A percentile compares a stretch with the other conserved stretches of the same genome.
These are phyloP conservation scores for Albula goreensis DNA, from an alignment of 2,113 vertebrate species.

Conservation along the genomic window DNA sequence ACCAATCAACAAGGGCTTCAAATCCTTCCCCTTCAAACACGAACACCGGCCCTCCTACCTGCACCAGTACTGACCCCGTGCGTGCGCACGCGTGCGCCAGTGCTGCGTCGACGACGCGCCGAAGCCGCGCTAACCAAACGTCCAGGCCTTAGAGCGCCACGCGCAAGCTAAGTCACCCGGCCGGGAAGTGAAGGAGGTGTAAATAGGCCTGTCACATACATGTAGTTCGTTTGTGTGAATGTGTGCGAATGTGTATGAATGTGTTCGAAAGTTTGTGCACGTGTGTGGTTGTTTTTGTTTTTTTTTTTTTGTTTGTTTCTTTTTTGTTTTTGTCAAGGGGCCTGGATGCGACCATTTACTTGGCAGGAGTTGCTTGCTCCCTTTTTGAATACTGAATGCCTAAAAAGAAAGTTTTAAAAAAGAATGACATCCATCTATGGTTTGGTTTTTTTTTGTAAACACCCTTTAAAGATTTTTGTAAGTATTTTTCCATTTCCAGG, in stretches of 20 bases:
- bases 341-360: not conserved
- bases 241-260: too few relatives aligned
- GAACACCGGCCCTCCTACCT: slow-evolving; percentile 92
- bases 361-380: not conserved
- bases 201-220: slow-evolving; percentile 23
- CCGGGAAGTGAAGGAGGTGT: not conserved
- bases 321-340: too few relatives aligned
- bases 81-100: not conserved
- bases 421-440: not conserved
- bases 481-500: slow-evolving; percentile 60
- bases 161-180: not conserved
- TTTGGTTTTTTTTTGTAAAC: slow-evolving; percentile 6
- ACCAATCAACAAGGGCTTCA: slow-evolving; percentile 91
- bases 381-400: not conserved
- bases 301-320: too few relatives aligned
- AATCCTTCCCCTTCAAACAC: slow-evolving; percentile 91
- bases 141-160: not conserved
- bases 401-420: slow-evolving; percentile 4
- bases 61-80: slow-evolving; percentile 84
- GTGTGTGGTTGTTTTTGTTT: too few relatives aligned
- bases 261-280: too few relatives aligned
- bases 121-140: not conserved
- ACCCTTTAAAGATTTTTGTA: slow-evolving; percentile 47
- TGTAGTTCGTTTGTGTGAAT: not conserved
- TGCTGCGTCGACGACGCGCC: too few relatives aligned